These are phyloP conservation scores for Desmophyllum pertusum DNA, from an alignment of 92 coral and sea anemone genomes.

Conservation along the genomic window DNA sequence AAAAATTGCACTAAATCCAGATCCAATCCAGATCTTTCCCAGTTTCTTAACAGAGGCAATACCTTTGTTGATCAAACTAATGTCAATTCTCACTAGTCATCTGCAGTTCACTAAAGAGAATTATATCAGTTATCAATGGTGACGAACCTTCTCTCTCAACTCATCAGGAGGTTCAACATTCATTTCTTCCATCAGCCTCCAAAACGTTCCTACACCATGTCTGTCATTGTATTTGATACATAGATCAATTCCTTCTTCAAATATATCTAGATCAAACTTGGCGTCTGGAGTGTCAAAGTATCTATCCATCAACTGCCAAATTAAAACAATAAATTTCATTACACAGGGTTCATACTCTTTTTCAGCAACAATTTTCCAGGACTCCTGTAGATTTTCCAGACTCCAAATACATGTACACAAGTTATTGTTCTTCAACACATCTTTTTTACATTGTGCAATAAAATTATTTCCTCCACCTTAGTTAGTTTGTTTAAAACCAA, in stretches of 20 bases:
- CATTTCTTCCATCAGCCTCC: conserved; percentile 96
- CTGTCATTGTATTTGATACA: conserved; percentile 97
- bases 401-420: no score
- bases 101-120: not conserved
- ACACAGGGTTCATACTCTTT: not conserved
- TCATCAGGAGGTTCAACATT: conserved; percentile 84
- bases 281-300: conserved; percentile 95
- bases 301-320: conserved; percentile 90
- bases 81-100: not conserved
- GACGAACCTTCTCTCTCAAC: conserved; percentile 68
- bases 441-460: no score
- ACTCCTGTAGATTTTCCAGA: no score
- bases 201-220: conserved; percentile 91
- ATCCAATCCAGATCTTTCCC: no score
- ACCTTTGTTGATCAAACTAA: not conserved
- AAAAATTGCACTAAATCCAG: no score
- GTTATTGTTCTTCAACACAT: no score
- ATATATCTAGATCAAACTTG: conserved; percentile 86
- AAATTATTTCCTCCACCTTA: no score
- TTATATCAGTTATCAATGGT: not conserved
- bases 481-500: no score
- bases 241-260: conserved; percentile 86
- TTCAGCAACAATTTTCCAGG: no score
- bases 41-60: not conserved
- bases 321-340: not conserved